Percentiles rank a stretch among this genome's conserved stretches.
These are phyloP conservation scores for Merops nubicus DNA, from an alignment of 2,113 vertebrate species.

Conservation along the genomic window DNA sequence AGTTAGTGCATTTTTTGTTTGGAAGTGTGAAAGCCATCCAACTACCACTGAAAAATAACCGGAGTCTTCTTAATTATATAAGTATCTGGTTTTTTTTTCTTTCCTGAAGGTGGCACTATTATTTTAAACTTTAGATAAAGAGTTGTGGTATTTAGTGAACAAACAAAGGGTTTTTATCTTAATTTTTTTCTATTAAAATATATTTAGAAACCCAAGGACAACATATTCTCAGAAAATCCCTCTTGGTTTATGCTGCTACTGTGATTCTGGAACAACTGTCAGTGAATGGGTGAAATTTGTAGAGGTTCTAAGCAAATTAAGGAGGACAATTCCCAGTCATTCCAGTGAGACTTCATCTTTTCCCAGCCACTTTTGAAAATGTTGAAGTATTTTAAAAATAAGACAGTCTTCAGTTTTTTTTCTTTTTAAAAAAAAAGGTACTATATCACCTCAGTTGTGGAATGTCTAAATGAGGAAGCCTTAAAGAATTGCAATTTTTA, in stretches of 20 bases:
- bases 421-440: background rate
- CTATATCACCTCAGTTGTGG: background rate
- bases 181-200: background rate
- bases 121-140: conserved; percentile 6
- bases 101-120: conserved; percentile 64
- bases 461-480: background rate
- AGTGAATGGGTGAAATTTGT: background rate
- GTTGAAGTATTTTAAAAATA: background rate
- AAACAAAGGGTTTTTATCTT: no score
- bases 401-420: background rate
- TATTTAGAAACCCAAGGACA: background rate
- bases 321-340: background rate
- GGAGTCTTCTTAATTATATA: background rate
- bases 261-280: background rate
- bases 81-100: background rate
- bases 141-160: background rate
- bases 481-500: background rate
- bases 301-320: background rate
- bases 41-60: background rate
- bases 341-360: background rate
- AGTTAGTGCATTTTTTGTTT: background rate
- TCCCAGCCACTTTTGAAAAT: background rate
- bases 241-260: background rate
- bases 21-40: background rate
- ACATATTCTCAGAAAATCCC: background rate